Percentiles rank a stretch among this genome's conserved stretches.
Evolutionary conservation across 2,888 invertebrate species (phyloP).

Genomic region (Acrocyrtus sp.): DNA sequence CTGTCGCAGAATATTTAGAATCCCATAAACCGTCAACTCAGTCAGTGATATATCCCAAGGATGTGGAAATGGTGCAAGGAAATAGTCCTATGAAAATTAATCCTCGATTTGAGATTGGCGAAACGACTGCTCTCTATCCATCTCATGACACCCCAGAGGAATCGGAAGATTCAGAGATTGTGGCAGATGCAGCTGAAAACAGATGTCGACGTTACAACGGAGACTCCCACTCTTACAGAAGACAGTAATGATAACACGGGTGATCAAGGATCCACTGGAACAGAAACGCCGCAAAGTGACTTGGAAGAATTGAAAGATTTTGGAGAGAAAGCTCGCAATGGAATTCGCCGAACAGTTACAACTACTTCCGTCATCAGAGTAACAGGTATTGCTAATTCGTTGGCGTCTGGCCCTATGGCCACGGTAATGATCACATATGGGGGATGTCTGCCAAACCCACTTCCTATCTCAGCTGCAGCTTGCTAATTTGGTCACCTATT

Average conservation of each 20-base stretch:
- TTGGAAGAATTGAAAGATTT: background rate
- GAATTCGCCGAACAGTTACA: conserved; percentile 29
- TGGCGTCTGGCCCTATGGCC: conserved; percentile 34
- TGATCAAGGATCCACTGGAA: background rate
- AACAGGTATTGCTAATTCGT: conserved; percentile 49
- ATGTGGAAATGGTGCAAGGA: background rate
- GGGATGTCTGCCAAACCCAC: conserved; percentile 52
- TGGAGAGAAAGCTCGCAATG: conserved; percentile 28
- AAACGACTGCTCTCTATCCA: conserved; percentile 40
- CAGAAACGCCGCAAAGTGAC: background rate
- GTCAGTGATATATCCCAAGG: conserved; percentile 39
- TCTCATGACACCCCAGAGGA: conserved; percentile 38
- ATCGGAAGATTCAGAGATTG: background rate
- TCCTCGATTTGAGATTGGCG: background rate
- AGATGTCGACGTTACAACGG: conserved; percentile 6
- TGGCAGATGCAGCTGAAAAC: background rate
- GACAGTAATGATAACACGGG: background rate
- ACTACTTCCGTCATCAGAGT: conserved; percentile 52
- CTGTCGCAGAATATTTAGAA: conserved; percentile 40
- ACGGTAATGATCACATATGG: conserved; percentile 52
- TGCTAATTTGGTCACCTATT: conserved; percentile 8
- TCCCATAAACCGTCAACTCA: conserved; percentile 26
- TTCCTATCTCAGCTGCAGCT: conserved; percentile 34
- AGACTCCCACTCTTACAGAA: conserved; percentile 18
- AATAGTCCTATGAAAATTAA: conserved; percentile 1